Evolutionary conservation across 2,797 vertebrate genomes (phyloP).

Genomic region (Eulemur rubriventer): DNA sequence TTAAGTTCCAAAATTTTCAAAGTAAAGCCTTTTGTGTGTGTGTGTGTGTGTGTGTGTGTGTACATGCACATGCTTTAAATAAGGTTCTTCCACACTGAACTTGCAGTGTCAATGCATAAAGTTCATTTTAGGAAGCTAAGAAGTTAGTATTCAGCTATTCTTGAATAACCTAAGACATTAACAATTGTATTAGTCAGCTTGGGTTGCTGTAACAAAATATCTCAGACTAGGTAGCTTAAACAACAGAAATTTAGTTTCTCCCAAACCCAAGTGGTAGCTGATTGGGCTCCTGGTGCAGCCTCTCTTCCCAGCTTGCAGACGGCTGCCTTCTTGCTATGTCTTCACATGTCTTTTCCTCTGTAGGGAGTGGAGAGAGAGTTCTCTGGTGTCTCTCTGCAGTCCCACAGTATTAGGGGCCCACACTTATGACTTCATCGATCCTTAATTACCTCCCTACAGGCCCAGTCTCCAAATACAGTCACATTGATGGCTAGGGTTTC

Average conservation of each 20-base stretch:
- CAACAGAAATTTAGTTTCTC: neutral
- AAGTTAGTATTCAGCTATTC: neutral
- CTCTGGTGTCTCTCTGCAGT: too few relatives aligned
- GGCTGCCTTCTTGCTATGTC: neutral
- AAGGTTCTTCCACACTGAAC: neutral
- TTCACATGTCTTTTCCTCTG: neutral
- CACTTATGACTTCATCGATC: neutral
- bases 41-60: rapidly evolving
- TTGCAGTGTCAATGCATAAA: neutral
- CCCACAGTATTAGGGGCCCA: neutral
- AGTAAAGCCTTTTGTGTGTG: neutral
- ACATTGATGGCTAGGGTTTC: neutral
- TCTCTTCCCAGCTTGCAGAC: neutral
- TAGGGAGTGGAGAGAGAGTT: too few relatives aligned
- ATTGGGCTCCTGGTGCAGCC: too few relatives aligned
- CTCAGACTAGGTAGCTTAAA: neutral
- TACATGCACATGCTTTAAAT: neutral
- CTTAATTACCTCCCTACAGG: neutral
- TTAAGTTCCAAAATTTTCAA: neutral
- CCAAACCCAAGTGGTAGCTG: neutral
- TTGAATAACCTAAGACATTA: neutral
- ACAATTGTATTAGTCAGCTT: neutral
- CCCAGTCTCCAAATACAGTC: neutral
- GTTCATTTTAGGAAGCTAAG: neutral
- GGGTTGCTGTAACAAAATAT: neutral